phyloP scores from a whole-genome alignment of 2,888 invertebrate species.

The Panzeria rudis region DNA sequence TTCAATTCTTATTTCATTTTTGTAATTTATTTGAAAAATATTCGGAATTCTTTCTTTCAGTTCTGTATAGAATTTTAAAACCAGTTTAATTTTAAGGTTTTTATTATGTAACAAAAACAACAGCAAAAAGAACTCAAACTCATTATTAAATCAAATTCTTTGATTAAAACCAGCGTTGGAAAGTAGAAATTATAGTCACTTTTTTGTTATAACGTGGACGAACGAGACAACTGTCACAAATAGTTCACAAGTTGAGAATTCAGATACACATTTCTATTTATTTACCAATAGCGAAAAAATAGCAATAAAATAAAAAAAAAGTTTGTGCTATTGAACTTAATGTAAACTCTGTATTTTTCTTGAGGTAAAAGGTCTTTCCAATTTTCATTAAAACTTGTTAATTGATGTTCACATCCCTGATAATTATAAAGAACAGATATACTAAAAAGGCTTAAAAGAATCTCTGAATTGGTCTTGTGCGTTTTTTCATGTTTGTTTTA shows the following conservation, averaged over 20 bases:
- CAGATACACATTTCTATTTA: too few relatives aligned
- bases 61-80: conserved; percentile 42
- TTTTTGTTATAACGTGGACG: not conserved
- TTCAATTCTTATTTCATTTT: not conserved
- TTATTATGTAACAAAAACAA: conserved; percentile 59
- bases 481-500: conserved; percentile 57
- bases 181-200: not conserved
- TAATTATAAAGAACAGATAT: not conserved
- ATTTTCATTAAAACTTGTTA: not conserved
- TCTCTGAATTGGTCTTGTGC: conserved; percentile 37
- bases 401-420: conserved; percentile 9
- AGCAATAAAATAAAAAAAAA: too few relatives aligned
- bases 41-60: conserved; percentile 28
- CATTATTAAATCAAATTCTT: conserved; percentile 49
- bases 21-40: conserved; percentile 47
- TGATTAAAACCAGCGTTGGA: conserved; percentile 9
- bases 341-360: too few relatives aligned
- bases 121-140: conserved; percentile 38
- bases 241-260: too few relatives aligned
- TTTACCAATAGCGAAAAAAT: too few relatives aligned
- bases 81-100: conserved; percentile 46
- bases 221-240: not conserved
- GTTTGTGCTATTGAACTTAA: too few relatives aligned
- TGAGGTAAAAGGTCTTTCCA: too few relatives aligned
- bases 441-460: conserved; percentile 46